phyloP scores from a whole-genome alignment of 2,113 vertebrate species.

The Pollimyrus isidori region DNA sequence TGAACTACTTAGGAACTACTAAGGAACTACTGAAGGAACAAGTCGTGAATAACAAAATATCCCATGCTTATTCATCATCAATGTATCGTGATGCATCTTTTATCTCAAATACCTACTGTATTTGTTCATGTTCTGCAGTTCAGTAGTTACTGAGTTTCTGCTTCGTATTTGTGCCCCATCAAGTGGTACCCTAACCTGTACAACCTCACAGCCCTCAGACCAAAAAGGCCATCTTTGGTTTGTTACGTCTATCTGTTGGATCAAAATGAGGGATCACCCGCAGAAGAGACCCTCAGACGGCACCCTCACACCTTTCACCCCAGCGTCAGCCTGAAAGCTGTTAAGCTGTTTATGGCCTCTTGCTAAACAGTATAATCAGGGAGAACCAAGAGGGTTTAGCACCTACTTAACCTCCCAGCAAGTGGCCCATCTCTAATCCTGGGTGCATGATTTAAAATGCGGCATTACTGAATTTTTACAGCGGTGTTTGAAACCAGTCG shows the following conservation, averaged over 20 bases:
- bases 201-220: neutral
- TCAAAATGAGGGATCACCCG: slow-evolving; percentile 20
- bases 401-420: slow-evolving; percentile 14
- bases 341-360: slow-evolving; percentile 20
- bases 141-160: neutral
- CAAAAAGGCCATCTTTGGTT: neutral
- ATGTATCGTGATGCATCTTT: neutral
- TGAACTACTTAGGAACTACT: too few species aligned
- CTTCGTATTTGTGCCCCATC: neutral
- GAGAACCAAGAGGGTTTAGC: slow-evolving; percentile 5
- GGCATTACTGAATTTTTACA: neutral
- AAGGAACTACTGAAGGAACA: neutral
- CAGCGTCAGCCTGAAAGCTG: slow-evolving; percentile 5
- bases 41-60: neutral
- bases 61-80: neutral
- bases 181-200: neutral
- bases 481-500: neutral
- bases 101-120: neutral
- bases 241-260: slow-evolving; percentile 8
- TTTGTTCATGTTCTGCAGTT: neutral
- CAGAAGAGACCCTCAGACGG: slow-evolving; percentile 25
- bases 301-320: slow-evolving; percentile 38
- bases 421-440: neutral
- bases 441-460: neutral
- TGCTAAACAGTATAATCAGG: slow-evolving; percentile 13